Evolutionary conservation across 2,888 invertebrate genomes (phyloP), one percentile per base, ranked within the genome.

Genomic region (Melangyna quadrimaculata): DNA sequence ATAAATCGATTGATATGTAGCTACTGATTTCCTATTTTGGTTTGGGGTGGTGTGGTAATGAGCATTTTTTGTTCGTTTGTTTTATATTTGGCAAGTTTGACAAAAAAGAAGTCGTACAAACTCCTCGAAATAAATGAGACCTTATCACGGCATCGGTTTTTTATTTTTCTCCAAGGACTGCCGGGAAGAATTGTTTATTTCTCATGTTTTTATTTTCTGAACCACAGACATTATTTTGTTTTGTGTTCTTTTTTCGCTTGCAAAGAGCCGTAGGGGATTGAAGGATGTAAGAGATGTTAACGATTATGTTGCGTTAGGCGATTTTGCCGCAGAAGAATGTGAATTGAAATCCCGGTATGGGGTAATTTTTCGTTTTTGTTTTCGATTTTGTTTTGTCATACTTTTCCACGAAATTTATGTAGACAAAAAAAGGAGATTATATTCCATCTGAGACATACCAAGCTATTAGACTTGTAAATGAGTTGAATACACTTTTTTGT

Each of bases 81-180:
- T 32, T 14, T 19, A 32, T n/a, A n/a, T 67, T 67, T 51, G n/a
- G 51, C 32, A 67, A 67, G 67, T 67, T 67, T 51, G 19, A 51
- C 67, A 35, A 53, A 48, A 74, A 27, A 27, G n/a, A 70, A 78
- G 65, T 81, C 57, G 77, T 81, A 65, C 63, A 81, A 77, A 73
- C 57, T 73, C 67, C 69, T 78, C 48, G 40, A 73, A 86, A 86
- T 65, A 86, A 86, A 86, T 86, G 61, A 77, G 55, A 14, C 65
- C 70, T 70, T 70, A 86, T 81, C 86, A 86, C 86, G 86, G 48
- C 77, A 86, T 72, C 61, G 48, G 69, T 74, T 55, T 32, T 29
- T 55, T 24, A 14, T 32, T 55, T 55, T 35, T 35, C 19, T 59
- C 3, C 12, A 17, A 37, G 59, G 22, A 8, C 37, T 59, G 22